A percentile compares a stretch with the other conserved stretches of the same genome.
These are phyloP conservation scores for Clamator glandarius DNA, from an alignment of 2,797 vertebrate genomes.

Conservation along the genomic window DNA sequence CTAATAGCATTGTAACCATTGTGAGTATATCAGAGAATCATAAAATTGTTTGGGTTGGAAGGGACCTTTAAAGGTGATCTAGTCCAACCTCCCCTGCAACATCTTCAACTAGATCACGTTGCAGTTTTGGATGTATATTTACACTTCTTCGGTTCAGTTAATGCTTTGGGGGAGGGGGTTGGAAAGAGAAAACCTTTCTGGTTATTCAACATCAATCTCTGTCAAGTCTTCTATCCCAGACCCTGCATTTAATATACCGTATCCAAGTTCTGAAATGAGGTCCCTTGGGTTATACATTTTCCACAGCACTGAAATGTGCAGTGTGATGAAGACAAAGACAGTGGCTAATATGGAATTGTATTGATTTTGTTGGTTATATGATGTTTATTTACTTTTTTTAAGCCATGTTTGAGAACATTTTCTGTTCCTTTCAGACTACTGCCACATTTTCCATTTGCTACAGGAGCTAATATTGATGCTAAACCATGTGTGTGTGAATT, in stretches of 20 bases:
- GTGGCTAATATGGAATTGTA: constrained; percentile 22
- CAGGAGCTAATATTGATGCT: constrained; percentile 44
- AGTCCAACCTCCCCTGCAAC: too few species aligned
- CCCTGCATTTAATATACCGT: background rate
- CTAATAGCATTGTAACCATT: background rate
- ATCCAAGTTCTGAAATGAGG: background rate
- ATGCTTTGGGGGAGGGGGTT: background rate
- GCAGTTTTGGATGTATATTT: background rate
- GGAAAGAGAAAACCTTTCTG: background rate
- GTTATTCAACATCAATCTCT: background rate
- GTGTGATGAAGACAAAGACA: background rate
- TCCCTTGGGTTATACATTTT: background rate
- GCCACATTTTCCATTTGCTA: constrained; percentile 40
- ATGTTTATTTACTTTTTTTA: constrained; percentile 55
- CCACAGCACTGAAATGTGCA: background rate
- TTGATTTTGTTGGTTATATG: constrained; percentile 45
- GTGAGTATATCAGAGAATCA: background rate
- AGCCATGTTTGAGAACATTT: constrained; percentile 49
- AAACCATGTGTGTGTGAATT: constrained; percentile 10
- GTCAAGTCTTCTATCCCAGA: background rate
- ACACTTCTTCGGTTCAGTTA: background rate
- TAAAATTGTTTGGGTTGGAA: too few species aligned
- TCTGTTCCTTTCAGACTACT: constrained; percentile 1
- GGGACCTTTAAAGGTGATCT: too few species aligned
- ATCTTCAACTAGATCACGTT: too few species aligned